Evolutionary conservation across 1,140 invertebrate genomes (phyloP).

Genomic region (Calephelis nemesis): DNA sequence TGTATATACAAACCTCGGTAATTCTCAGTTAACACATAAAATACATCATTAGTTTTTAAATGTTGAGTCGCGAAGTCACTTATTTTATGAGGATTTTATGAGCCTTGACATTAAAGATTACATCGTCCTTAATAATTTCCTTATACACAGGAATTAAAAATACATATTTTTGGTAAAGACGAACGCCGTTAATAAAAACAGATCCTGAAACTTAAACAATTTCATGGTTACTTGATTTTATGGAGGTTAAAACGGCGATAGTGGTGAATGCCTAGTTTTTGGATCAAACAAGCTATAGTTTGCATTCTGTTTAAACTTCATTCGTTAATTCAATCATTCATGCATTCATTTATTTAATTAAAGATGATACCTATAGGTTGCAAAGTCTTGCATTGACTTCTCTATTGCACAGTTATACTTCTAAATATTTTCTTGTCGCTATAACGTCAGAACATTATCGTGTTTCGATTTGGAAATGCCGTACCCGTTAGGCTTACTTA

Average conservation of each 20-base stretch:
- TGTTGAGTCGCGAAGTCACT: background rate
- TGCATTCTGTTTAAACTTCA: too few relatives aligned
- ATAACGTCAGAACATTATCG: too few relatives aligned
- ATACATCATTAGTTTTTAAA: constrained; percentile 9
- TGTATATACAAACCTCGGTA: background rate
- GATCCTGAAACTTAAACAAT: background rate
- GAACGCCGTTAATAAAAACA: background rate
- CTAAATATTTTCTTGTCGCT: too few relatives aligned
- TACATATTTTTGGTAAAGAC: background rate
- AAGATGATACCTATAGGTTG: too few relatives aligned
- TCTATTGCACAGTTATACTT: too few relatives aligned
- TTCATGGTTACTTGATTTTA: constrained; percentile 5
- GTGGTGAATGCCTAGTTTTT: background rate
- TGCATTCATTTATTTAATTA: too few relatives aligned
- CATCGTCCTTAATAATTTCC: constrained; percentile 15
- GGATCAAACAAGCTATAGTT: too few relatives aligned
- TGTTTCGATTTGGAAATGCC: too few relatives aligned
- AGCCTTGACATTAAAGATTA: constrained; percentile 12
- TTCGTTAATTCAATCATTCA: too few relatives aligned
- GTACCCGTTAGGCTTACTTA: too few relatives aligned
- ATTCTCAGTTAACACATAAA: background rate
- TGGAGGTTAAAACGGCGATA: constrained; percentile 1
- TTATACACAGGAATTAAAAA: constrained; percentile 10
- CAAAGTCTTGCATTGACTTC: too few relatives aligned
- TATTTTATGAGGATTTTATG: background rate